Evolutionary conservation across 53 echinoderm and acorn worm species (phyloP).

Genomic region (Holothuria scabra): DNA sequence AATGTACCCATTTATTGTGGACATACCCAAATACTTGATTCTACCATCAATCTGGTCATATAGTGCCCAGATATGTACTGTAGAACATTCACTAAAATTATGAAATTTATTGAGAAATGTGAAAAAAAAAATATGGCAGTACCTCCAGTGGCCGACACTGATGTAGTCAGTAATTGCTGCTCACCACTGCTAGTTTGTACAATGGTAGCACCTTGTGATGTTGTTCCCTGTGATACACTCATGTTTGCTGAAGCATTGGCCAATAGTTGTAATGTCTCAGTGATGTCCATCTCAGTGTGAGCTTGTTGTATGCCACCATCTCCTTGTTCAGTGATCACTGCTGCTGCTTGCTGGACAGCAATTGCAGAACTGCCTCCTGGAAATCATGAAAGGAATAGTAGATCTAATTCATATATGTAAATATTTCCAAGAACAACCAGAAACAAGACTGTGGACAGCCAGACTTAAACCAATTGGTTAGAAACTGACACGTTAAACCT

Average conservation of each 20-base stretch:
- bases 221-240: constrained; percentile 55
- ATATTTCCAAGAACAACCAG: too few species aligned
- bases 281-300: constrained; percentile 86
- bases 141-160: constrained; percentile 12
- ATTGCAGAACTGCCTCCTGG: neutral
- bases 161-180: constrained; percentile 11
- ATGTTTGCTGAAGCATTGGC: constrained; percentile 98
- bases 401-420: too few species aligned
- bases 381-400: neutral
- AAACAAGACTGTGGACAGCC: too few species aligned
- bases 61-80: too few species aligned
- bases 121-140: neutral
- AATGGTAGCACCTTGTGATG: constrained; percentile 38
- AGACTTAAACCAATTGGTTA: too few species aligned
- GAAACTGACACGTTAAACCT: too few species aligned
- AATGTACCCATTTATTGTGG: too few species aligned
- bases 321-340: neutral
- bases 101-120: neutral
- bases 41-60: too few species aligned
- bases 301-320: constrained; percentile 36
- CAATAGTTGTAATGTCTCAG: constrained; percentile 89
- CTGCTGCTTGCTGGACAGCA: neutral
- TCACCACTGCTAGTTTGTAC: constrained; percentile 10
- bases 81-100: too few species aligned
- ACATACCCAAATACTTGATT: too few species aligned